phyloP scores from a whole-genome alignment of 1,140 invertebrate species.

The Psilanteris sp. region DNA sequence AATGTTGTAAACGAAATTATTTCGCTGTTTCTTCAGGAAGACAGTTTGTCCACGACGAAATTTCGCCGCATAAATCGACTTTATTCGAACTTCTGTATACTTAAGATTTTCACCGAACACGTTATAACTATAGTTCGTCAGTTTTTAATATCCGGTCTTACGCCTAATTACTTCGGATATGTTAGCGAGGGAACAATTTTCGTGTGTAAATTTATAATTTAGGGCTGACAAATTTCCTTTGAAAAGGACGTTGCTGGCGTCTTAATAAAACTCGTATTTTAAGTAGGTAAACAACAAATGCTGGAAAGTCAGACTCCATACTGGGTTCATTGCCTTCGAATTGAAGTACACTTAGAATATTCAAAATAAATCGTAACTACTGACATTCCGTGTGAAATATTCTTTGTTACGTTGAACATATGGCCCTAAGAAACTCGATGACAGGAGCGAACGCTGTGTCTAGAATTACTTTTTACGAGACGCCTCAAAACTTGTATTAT shows the following conservation, averaged over 20 bases:
- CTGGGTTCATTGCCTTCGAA: conserved; percentile 11
- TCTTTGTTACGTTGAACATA: conserved; percentile 31
- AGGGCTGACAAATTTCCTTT: background rate
- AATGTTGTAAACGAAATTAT: no score
- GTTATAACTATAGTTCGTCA: conserved; percentile 4
- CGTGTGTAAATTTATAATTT: conserved; percentile 7
- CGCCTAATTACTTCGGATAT: background rate
- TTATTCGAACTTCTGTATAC: no score
- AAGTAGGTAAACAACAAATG: conserved; percentile 6
- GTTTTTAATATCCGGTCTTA: background rate
- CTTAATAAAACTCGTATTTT: background rate
- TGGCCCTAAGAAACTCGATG: conserved; percentile 8
- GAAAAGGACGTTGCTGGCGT: conserved; percentile 1
- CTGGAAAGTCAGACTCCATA: conserved; percentile 1
- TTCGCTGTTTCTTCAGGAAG: no score
- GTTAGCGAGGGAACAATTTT: conserved; percentile 5
- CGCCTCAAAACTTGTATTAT: background rate
- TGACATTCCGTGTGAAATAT: conserved; percentile 34
- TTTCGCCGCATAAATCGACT: no score
- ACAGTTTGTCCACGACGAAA: no score
- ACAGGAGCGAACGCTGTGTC: conserved; percentile 6
- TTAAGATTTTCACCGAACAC: conserved; percentile 1
- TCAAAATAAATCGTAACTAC: conserved; percentile 47
- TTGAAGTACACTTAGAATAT: conserved; percentile 18
- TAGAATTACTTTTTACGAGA: conserved; percentile 6